A percentile compares a stretch with the other conserved stretches of the same genome.
These are phyloP conservation scores for Caenorhabditis virilis DNA, from an alignment of 2,888 invertebrate genomes.

Conservation along the genomic window DNA sequence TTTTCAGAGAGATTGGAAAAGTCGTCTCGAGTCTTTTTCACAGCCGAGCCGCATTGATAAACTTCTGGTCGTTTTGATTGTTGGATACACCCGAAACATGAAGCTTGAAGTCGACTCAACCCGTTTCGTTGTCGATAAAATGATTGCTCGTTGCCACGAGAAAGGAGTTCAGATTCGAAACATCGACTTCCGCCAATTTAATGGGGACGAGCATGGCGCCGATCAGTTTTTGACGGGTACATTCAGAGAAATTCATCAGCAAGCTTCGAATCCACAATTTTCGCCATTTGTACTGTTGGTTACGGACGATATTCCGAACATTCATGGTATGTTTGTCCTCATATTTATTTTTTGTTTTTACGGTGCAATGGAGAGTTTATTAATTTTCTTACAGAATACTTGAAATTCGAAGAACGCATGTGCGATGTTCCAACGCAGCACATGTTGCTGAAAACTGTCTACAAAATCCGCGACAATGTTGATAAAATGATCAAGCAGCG, in stretches of 20 bases:
- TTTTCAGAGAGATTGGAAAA: conserved; percentile 34
- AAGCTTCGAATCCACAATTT: conserved; percentile 6
- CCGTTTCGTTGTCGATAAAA: conserved; percentile 8
- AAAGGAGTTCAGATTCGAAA: conserved; percentile 18
- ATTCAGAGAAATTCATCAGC: conserved; percentile 17
- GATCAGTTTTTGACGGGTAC: conserved; percentile 17
- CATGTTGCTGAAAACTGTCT: conserved; percentile 21
- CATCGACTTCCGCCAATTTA: neutral
- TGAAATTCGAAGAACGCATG: conserved; percentile 37
- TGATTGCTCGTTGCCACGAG: conserved; percentile 18
- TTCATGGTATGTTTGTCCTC: conserved; percentile 29
- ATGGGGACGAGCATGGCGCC: conserved; percentile 10
- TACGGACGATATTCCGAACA: conserved; percentile 29
- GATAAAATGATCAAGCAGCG: conserved; percentile 7
- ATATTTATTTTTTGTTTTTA: too few species aligned
- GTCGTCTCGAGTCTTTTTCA: conserved; percentile 8
- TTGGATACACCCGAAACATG: conserved; percentile 17
- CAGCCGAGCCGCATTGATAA: conserved; percentile 7
- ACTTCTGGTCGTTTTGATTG: conserved; percentile 18
- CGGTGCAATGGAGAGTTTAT: neutral
- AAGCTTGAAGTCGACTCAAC: conserved; percentile 3
- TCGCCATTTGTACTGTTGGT: conserved; percentile 28
- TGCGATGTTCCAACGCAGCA: conserved; percentile 37
- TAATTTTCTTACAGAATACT: conserved; percentile 21
- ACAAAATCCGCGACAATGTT: conserved; percentile 22